These are phyloP conservation scores for Meloe dianella DNA, from an alignment of 2,888 invertebrate species.

Conservation along the genomic window DNA sequence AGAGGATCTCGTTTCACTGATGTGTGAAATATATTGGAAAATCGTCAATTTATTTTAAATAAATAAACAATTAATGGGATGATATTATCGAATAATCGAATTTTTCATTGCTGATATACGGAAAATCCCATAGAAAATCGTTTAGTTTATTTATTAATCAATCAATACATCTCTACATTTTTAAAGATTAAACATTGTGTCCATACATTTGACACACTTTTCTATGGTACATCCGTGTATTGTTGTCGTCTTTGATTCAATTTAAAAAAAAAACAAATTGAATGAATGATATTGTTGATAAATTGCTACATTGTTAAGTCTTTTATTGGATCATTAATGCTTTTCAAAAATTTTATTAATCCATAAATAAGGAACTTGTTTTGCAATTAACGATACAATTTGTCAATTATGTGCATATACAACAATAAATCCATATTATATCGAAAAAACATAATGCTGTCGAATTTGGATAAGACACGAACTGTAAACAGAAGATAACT, in stretches of 20 bases:
- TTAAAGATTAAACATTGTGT: too few relatives aligned
- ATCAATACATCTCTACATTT: too few relatives aligned
- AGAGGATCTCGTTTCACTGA: neutral
- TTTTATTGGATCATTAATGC: neutral
- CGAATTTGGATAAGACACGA: conserved; percentile 34
- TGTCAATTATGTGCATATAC: neutral
- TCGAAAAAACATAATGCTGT: conserved; percentile 31
- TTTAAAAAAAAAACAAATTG: neutral
- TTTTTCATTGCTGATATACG: too few relatives aligned
- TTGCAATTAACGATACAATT: neutral
- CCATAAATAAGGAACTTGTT: neutral
- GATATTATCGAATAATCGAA: too few relatives aligned
- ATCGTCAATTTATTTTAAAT: neutral
- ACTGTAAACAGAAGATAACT: conserved; percentile 27
- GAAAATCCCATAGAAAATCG: too few relatives aligned
- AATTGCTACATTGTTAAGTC: neutral
- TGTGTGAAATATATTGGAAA: neutral
- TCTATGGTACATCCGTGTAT: neutral
- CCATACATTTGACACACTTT: neutral
- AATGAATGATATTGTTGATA: neutral
- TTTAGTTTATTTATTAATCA: too few relatives aligned
- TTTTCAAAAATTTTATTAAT: neutral
- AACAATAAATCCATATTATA: conserved; percentile 13
- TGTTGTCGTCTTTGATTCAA: neutral
- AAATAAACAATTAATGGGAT: neutral